Percentiles rank a stretch among this genome's conserved stretches.
Evolutionary conservation across 2,888 invertebrate genomes (phyloP).

Genomic region (Eupithecia centaureata): DNA sequence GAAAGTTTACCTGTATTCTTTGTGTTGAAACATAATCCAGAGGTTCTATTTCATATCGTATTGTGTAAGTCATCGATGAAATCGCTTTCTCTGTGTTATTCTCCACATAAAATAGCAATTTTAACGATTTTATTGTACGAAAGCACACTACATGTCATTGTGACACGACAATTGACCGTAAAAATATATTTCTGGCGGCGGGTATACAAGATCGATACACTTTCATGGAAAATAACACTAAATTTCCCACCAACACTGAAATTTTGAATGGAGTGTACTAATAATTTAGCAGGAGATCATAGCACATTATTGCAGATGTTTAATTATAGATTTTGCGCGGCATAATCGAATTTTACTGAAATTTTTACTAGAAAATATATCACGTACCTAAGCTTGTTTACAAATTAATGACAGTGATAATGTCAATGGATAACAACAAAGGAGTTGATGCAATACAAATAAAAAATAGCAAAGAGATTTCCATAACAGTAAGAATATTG

Average conservation of each 20-base stretch:
- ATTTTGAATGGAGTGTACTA: conserved; percentile 41
- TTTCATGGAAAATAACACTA: conserved; percentile 29
- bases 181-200: conserved; percentile 61
- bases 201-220: conserved; percentile 53
- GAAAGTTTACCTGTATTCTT: conserved; percentile 47
- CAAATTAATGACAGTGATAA: conserved; percentile 25
- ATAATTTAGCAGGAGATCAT: conserved; percentile 30
- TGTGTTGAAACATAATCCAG: conserved; percentile 45
- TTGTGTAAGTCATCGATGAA: conserved; percentile 54
- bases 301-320: conserved; percentile 30
- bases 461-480: neutral
- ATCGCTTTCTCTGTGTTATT: conserved; percentile 68
- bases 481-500: neutral
- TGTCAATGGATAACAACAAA: conserved; percentile 19
- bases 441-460: conserved; percentile 4
- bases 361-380: conserved; percentile 18
- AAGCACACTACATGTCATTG: conserved; percentile 73
- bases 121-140: conserved; percentile 68
- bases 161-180: conserved; percentile 74
- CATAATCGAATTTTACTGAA: conserved; percentile 47
- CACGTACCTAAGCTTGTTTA: conserved; percentile 5
- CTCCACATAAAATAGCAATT: conserved; percentile 55
- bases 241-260: conserved; percentile 42
- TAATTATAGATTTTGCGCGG: conserved; percentile 46
- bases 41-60: conserved; percentile 48